Base-by-base conservation (phyloP, 2,888 invertebrate species). In the Xestia rhomboidea region DNA sequence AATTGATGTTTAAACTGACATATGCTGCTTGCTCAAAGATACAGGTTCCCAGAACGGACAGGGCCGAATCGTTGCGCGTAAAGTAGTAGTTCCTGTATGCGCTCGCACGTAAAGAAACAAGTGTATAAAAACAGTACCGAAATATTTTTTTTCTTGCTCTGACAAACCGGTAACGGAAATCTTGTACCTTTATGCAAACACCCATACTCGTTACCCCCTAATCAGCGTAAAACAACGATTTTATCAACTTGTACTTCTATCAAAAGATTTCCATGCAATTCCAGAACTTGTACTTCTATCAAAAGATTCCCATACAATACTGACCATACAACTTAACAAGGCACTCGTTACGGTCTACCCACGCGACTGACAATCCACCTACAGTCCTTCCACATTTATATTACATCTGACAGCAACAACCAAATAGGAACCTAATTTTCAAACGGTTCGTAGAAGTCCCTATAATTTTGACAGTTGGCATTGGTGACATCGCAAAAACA, bases 301-400 rank as follows among this genome's bases (percentile, higher is more conserved):
- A 13, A n/a, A 64, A 64, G 24, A 13, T 38, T 27, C 8, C 21
- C 21, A 44, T 57, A n/a, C 44, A 7, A 24, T 34, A 13, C 49
- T 62, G 21, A 38, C 41, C 4, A 54, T 51, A 51, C 34, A 77
- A 51, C 44, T 34, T 44, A 44, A 44, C 13, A 74, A 68, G 63
- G 30, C 68, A 67, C 54, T 62, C 30, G n/a, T 11, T 0, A 21
- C 1, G 13, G 24, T 63, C 46, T 77, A 44, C 41, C 49, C 18
- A 54, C 69, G 74, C 69, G 82, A 81, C 83, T 84, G 82, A 69
- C 82, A 62, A 0, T 30, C 15, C 24, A 84, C 13, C 68, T 69
- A 75, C 41, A 62, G 30, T 34, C 5, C 62, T 34, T 62, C 1
- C 30, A 62, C 62, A 62, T 62, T 62, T 62, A 62, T 21, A 8